Conservation (phyloP, 2,888 invertebrate species). For the Drosophila nr. medialis region DNA sequence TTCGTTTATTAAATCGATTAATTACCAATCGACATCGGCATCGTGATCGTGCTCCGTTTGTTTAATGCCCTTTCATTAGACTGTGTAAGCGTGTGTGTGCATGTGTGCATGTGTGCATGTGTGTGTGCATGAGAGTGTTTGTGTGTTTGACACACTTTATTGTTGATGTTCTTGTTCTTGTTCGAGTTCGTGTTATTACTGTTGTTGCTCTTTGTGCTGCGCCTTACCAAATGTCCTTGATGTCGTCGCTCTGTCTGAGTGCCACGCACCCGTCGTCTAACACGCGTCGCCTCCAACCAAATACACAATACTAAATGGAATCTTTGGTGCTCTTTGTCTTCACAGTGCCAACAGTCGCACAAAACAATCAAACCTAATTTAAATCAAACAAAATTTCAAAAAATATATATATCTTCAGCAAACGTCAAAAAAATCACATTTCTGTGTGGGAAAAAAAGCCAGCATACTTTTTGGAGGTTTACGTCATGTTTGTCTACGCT, state of each 20-base stretch:
- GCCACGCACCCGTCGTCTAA: conserved; percentile 45
- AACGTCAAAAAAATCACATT: background rate
- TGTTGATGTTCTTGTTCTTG: conserved; percentile 12
- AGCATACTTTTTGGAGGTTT: conserved; percentile 76
- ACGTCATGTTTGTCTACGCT: conserved; percentile 74
- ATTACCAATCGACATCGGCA: conserved; percentile 41
- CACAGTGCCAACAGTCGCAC: conserved; percentile 13
- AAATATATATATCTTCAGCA: background rate
- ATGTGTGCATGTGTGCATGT: conserved; percentile 7
- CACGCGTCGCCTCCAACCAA: conserved; percentile 32
- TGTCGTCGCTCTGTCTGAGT: conserved; percentile 75
- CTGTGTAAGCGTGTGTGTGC: conserved; percentile 5
- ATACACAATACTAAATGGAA: conserved; percentile 45
- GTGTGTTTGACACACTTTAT: conserved; percentile 46
- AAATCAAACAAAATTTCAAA: conserved; percentile 8
- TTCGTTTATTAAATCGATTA: conserved; percentile 41
- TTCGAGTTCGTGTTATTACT: conserved; percentile 34
- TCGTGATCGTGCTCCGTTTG: conserved; percentile 38
- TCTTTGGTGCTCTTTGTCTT: conserved; percentile 27
- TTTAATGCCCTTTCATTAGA: conserved; percentile 5
- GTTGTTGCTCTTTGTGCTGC: conserved; percentile 53
- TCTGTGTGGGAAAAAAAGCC: conserved; percentile 41
- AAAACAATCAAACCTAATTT: conserved; percentile 13
- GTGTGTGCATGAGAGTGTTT: conserved; percentile 2
- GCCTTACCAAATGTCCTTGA: conserved; percentile 76